Base-by-base conservation (phyloP, 2,113 vertebrate genomes). In the Malurus alboscapulatus region DNA sequence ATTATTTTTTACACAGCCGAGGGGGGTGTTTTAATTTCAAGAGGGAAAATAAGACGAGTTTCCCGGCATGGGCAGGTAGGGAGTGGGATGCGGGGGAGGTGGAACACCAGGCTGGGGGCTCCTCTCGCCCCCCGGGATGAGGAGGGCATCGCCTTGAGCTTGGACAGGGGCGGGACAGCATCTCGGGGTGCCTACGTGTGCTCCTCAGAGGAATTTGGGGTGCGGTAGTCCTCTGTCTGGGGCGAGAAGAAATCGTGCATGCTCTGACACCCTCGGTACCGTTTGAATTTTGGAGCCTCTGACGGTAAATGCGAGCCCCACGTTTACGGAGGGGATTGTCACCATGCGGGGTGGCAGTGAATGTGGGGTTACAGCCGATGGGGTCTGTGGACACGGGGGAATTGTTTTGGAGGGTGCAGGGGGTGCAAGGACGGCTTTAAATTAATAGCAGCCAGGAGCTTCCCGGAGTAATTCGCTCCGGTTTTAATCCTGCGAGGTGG, bases 241-340 rank as follows among this genome's bases (percentile, higher is more conserved):
- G 65, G 44, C 7, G 10, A 22, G 57, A 66, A 65, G 9, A 53
- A 75, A 11, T 3, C 4, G 19, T 11, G 17, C 2, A 15, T 10
- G 1, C 29, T 21, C 57, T 11, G 29, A 9, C 6, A 3, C 3
- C 7, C 20, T 36, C 29, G 7, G 13, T n/a, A 0, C 25, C 6
- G 0, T 18, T 9, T 21, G 54, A 55, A 57, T 94, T 73, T 75
- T 34, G 25, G 42, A 74, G 26, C 6, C 3, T 48, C 48, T 47
- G 72, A 19, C 17, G 16, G 17, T 22, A 51, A 83, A 79, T 2
- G 17, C 4, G n/a, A 80, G 3, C 22, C 25, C 32, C 24, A 0
- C 12, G 3, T 5, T 74, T 7, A 7, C 1, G 14, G 55, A 12
- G 27, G 0, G 58, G 7, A 10, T 19, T 48, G 51, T 19, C 58